Base-by-base conservation (phyloP, 2,888 invertebrate species). In the Sussaba pulchella region DNA sequence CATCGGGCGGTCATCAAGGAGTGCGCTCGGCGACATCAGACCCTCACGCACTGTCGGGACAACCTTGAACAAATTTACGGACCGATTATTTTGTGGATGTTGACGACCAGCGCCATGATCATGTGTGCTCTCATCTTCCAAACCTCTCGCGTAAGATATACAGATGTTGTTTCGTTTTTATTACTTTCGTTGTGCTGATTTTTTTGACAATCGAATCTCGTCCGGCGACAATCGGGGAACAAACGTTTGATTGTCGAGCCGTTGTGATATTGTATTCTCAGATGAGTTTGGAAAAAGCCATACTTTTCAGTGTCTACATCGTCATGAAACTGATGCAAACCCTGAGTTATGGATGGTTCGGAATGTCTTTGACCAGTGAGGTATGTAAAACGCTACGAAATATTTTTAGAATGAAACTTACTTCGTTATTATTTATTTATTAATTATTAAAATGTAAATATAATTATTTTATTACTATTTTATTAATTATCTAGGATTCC, bases 71-170 rank as follows among this genome's bases (percentile, higher is more conserved):
- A 74, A 8, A 70, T 87, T 36, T 88, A 85, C 59, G 87, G 87
- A 1, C 81, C 85, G 0, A 54, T 87, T 3, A 73, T 87, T 1
- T 2, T 88, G 0, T 84, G 84, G 71, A 79, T 84, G 64, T 70
- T 84, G 0, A 19, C 83, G 14, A 78, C 83, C 0, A 87, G 85
- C 39, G 86, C 86, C 1, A 26, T 86, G 4, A 74, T 85, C 0
- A 78, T 88, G 31, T 89, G 88, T 43, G 77, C 82, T 0, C 36
- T 87, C 3, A 82, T 88, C 57, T 89, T 84, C 52, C 86, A 89
- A 64, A 67, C 75, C 0, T 73, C 78, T 21, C 81, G 74, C 75
- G 86, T 87, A 52, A 19, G 57, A 39, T 39, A 31, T 54, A 0
- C 0, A 12, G 14, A 31, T 1, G 24, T 31, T 1, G 3, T 1